Evolutionary conservation across 2,888 invertebrate genomes (phyloP), one percentile per base, ranked within the genome.

Genomic region (Matsumyia berberina): DNA sequence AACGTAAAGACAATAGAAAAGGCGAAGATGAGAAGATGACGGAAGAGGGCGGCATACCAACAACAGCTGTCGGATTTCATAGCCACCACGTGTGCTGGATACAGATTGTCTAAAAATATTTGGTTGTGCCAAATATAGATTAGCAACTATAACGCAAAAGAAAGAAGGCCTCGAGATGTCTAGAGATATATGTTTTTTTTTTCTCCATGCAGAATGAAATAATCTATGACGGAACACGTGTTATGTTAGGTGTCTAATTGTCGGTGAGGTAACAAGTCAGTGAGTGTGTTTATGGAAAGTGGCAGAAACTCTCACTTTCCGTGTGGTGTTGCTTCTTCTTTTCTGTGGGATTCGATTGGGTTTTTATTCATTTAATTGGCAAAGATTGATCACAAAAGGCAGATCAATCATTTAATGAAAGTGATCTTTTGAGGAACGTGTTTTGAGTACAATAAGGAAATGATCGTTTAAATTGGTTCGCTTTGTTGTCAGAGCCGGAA

Each of bases 331-430:
- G 19, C 6, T 39, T 53, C 42, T 53, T 67, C 12, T 39, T 51
- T 17, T 39, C n/a, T 53, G 8, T 62, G 29, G 2, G 17, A 12
- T 37, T 42, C 5, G 42, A 29, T 24, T 19, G 70, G 35, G 2
- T 31, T 58, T 57, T 58, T 58, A 58, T 58, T 70, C 15, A 57
- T 33, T 57, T 49, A 70, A 70, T 70, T 70, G 60, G 60, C 60
- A 60, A 70, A 58, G 72, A 60, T 51, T 57, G 57, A 70, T 57
- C 57, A 46, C 39, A 70, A 70, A n/a, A 57, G 60, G 51, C 17
- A 31, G 60, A 60, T 58, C 49, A 72, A 60, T 72, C 57, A 49
- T 35, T 58, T 46, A 57, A 49, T 57, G 70, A 49, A 58, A 58
- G 46, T 29, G 70, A 64, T 31, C 51, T 51, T 24, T 49, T 12